Percentiles rank a stretch among this genome's conserved stretches.
phyloP scores from a whole-genome alignment of 2,113 vertebrate genomes.

The Gracilinanus agilis region DNA sequence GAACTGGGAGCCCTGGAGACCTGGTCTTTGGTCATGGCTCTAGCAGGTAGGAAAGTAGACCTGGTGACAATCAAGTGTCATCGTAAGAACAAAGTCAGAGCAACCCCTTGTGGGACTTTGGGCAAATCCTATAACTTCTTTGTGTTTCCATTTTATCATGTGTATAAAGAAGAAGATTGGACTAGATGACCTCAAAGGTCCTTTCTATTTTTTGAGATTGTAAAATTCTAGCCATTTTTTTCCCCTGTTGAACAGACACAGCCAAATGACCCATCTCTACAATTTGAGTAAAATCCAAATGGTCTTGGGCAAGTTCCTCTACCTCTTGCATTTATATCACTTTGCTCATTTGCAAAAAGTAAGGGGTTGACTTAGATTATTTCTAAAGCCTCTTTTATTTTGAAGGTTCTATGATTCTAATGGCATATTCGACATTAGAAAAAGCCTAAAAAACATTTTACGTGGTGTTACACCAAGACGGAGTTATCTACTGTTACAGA shows the following conservation, averaged over 20 bases:
- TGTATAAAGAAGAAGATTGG: not conserved
- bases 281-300: not conserved
- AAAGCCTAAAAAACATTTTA: not conserved
- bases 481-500: not conserved
- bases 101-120: not conserved
- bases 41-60: not conserved
- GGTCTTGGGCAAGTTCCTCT: not conserved
- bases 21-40: not conserved
- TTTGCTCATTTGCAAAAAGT: not conserved
- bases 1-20: not conserved
- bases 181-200: not conserved
- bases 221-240: not conserved
- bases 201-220: not conserved
- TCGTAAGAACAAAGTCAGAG: not conserved
- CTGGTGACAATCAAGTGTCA: not conserved
- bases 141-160: not conserved
- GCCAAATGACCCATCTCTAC: too few relatives aligned
- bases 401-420: not conserved
- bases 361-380: not conserved
- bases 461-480: not conserved
- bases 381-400: not conserved
- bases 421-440: not conserved
- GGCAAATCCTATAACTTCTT: not conserved
- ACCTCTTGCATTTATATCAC: not conserved
- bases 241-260: too few relatives aligned